Evolutionary conservation across 2,113 vertebrate species (phyloP).

Genomic region (Pipra filicauda): DNA sequence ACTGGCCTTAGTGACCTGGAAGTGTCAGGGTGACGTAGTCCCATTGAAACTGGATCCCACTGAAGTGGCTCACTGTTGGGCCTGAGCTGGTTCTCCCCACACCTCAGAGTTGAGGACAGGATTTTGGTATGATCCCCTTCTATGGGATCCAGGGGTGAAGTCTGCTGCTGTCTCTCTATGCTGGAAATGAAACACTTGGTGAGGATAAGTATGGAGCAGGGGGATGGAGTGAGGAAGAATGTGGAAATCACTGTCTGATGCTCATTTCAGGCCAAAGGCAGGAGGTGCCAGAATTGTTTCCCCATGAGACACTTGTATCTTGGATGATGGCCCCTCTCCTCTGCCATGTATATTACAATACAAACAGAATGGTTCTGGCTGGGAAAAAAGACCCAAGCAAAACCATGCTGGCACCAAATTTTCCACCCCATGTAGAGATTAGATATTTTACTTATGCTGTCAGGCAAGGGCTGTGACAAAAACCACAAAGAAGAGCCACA

Average conservation of each 20-base stretch:
- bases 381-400: not conserved
- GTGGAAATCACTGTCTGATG: not conserved
- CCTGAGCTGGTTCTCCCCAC: slow-evolving; percentile 47
- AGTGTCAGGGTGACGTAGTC: not conserved
- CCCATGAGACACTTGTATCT: not conserved
- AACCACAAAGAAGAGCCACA: not conserved
- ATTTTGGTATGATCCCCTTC: slow-evolving; percentile 31
- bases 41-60: slow-evolving; percentile 14
- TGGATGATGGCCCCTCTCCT: not conserved
- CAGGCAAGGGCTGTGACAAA: not conserved
- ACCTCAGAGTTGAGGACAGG: not conserved
- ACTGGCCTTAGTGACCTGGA: slow-evolving; percentile 17
- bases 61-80: slow-evolving; percentile 5
- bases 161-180: not conserved
- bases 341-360: not conserved
- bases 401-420: not conserved
- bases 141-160: not conserved
- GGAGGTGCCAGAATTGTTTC: not conserved
- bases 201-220: not conserved
- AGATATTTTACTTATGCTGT: not conserved
- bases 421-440: not conserved
- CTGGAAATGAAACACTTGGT: not conserved
- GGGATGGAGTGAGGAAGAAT: not conserved
- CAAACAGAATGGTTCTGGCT: not conserved
- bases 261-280: not conserved